phyloP scores from a whole-genome alignment of 2,888 invertebrate genomes.

The Euzetes globulus region DNA sequence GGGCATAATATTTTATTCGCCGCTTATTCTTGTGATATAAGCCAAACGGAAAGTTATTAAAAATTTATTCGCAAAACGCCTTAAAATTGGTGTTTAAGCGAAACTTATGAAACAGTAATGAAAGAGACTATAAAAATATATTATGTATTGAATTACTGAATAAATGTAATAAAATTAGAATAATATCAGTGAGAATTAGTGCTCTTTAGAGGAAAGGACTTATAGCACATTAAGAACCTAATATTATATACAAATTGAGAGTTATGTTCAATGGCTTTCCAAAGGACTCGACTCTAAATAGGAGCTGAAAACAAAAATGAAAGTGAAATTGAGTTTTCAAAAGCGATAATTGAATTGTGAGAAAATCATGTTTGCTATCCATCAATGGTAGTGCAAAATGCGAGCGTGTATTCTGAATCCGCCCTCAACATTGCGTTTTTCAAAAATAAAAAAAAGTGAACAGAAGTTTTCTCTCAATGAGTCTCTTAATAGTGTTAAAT shows the following conservation, averaged over 20 bases:
- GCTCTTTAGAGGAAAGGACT: background rate
- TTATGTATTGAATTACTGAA: slow-evolving; percentile 4
- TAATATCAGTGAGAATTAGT: background rate
- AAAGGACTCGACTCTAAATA: no score
- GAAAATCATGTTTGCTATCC: background rate
- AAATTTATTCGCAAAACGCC: background rate
- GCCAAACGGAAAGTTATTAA: background rate
- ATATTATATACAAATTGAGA: background rate
- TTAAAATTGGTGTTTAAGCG: background rate
- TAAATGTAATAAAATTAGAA: background rate
- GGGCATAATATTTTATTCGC: background rate
- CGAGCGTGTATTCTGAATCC: background rate
- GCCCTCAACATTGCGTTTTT: slow-evolving; percentile 8
- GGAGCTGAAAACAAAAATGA: background rate
- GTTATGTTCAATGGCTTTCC: no score
- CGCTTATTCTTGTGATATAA: background rate
- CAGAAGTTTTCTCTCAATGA: background rate
- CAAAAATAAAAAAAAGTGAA: background rate
- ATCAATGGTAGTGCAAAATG: background rate
- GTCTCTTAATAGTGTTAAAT: background rate
- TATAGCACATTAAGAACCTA: no score
- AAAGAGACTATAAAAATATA: background rate
- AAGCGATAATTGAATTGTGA: background rate
- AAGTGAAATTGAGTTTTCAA: background rate
- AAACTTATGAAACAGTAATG: background rate